phyloP scores from a whole-genome alignment of 2,888 invertebrate genomes.

The Cyclophora albipunctata region DNA sequence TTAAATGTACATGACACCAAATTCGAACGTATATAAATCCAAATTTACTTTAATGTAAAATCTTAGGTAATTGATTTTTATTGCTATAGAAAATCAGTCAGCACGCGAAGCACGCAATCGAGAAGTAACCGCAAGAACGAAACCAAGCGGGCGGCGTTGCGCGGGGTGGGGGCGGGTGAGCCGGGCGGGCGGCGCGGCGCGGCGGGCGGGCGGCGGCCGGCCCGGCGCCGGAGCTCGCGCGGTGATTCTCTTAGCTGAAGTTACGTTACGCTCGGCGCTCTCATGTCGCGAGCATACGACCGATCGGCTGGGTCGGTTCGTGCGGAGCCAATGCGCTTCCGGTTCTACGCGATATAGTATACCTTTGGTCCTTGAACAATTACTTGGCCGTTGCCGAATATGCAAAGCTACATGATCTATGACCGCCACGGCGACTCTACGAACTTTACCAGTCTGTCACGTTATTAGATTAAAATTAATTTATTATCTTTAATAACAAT shows the following conservation, averaged over 20 bases:
- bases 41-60: constrained; percentile 77
- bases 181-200: constrained; percentile 51
- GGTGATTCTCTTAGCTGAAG: constrained; percentile 44
- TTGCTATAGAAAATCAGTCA: constrained; percentile 78
- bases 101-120: constrained; percentile 78
- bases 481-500: constrained; percentile 70
- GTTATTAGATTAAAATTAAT: constrained; percentile 76
- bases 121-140: constrained; percentile 76
- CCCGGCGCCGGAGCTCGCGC: constrained; percentile 20
- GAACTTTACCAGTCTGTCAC: constrained; percentile 76
- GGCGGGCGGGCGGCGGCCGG: constrained; percentile 30
- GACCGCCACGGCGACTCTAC: constrained; percentile 74
- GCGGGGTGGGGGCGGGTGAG: constrained; percentile 40
- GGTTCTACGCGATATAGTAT: constrained; percentile 74
- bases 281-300: constrained; percentile 44
- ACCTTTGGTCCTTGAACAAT: constrained; percentile 75
- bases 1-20: constrained; percentile 77
- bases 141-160: constrained; percentile 71
- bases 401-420: constrained; percentile 75
- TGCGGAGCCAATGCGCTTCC: constrained; percentile 73
- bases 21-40: constrained; percentile 76
- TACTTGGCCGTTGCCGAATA: constrained; percentile 74
- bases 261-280: constrained; percentile 61
- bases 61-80: constrained; percentile 78
- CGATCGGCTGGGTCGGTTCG: constrained; percentile 67